These are phyloP conservation scores for Macrosiphum euphorbiae DNA, from an alignment of 2,888 invertebrate species.

Conservation along the genomic window DNA sequence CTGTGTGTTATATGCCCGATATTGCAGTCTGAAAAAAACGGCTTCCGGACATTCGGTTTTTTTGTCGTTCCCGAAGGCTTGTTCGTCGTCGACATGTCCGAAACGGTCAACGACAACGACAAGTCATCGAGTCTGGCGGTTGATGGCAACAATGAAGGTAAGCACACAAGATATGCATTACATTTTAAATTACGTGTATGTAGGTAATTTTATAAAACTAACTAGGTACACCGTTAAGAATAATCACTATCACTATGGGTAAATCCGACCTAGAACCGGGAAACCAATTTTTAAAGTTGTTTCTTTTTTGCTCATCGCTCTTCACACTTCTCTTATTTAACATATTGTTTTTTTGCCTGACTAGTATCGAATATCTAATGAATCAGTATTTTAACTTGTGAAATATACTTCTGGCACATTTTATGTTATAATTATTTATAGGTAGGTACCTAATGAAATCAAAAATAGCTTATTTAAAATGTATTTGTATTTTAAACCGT, in stretches of 20 bases:
- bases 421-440: background rate
- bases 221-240: background rate
- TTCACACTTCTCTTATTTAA: background rate
- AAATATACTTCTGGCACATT: background rate
- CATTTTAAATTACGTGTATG: background rate
- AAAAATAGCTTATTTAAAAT: background rate
- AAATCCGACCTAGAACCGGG: background rate
- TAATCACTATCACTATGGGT: background rate
- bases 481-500: background rate
- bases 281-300: background rate
- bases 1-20: conserved; percentile 26
- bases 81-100: conserved; percentile 42
- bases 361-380: background rate
- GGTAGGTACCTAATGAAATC: background rate
- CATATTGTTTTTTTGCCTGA: background rate
- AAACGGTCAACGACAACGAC: background rate
- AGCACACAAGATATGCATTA: background rate
- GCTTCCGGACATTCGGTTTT: background rate
- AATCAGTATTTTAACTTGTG: no score
- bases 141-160: conserved; percentile 26
- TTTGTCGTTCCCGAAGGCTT: background rate
- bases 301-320: background rate
- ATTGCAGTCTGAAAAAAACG: background rate
- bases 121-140: background rate
- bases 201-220: background rate